Conservation (phyloP, 2,797 vertebrate species). For the Anisognathus igniventris region DNA sequence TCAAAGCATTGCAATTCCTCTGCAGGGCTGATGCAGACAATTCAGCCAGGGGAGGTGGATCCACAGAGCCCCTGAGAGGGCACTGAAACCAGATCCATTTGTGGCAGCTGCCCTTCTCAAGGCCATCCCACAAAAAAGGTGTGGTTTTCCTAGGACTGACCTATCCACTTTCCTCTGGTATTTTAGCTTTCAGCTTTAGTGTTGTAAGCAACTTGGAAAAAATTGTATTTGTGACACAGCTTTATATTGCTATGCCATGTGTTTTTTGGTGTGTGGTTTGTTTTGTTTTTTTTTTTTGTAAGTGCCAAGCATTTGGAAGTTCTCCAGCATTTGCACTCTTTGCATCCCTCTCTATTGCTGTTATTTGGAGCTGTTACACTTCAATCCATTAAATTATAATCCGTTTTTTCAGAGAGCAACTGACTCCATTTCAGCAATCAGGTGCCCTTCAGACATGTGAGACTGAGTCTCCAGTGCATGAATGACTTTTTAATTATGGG, state of each 20-base stretch:
- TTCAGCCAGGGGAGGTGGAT: neutral
- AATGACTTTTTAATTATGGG: neutral
- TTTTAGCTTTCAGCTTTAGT: neutral
- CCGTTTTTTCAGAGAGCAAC: neutral
- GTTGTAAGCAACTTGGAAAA: neutral
- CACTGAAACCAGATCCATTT: neutral
- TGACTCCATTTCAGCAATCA: neutral
- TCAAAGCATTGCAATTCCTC: neutral
- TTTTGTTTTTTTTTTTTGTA: neutral
- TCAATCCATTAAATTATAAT: neutral
- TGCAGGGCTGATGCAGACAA: neutral
- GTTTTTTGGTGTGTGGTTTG: neutral
- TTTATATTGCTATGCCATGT: neutral
- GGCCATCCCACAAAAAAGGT: neutral
- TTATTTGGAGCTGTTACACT: neutral
- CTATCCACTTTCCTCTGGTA: neutral
- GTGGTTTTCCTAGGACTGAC: neutral
- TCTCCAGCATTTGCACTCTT: slow-evolving; percentile 15
- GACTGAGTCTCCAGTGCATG: neutral
- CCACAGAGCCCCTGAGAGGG: neutral
- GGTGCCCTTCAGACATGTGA: neutral
- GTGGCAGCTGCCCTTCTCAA: neutral
- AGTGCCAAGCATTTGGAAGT: slow-evolving; percentile 2
- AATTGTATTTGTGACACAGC: neutral
- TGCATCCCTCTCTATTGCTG: neutral